Conservation (phyloP, 1,140 invertebrate genomes). For the Scaptodrosophila lebanonensis region DNA sequence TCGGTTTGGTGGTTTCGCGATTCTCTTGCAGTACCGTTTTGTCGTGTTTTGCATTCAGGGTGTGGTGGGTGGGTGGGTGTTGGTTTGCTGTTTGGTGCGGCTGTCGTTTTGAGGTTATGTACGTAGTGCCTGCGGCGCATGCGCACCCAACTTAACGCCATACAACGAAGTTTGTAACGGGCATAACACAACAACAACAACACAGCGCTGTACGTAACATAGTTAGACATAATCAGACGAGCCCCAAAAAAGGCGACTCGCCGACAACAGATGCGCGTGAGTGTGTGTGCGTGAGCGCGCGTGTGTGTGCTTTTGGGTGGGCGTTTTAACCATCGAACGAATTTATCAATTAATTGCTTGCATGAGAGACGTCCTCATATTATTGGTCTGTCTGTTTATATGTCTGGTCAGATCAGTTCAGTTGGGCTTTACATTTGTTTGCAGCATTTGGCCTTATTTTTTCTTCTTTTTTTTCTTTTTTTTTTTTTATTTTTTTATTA, state of each 20-base stretch:
- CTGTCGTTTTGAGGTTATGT: too few relatives aligned
- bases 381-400: constrained; percentile 13
- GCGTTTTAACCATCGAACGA: not conserved
- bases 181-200: constrained; percentile 32
- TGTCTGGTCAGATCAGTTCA: not conserved
- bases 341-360: too few relatives aligned
- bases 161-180: too few relatives aligned
- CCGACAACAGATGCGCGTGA: not conserved
- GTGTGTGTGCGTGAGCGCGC: constrained; percentile 5
- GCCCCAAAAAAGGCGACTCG: not conserved
- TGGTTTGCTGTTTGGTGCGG: too few relatives aligned
- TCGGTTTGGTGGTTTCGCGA: too few relatives aligned
- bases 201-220: too few relatives aligned
- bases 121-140: too few relatives aligned
- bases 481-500: not conserved
- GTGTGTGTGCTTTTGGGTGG: constrained; percentile 2
- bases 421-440: not conserved
- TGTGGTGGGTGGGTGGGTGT: too few relatives aligned
- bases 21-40: too few relatives aligned
- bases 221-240: not conserved
- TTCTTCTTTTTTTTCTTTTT: not conserved
- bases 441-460: not conserved
- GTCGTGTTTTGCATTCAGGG: too few relatives aligned
- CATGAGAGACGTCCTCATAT: too few relatives aligned
- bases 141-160: too few relatives aligned